phyloP scores from a whole-genome alignment of 2,113 vertebrate species.

The Redunca redunca region DNA sequence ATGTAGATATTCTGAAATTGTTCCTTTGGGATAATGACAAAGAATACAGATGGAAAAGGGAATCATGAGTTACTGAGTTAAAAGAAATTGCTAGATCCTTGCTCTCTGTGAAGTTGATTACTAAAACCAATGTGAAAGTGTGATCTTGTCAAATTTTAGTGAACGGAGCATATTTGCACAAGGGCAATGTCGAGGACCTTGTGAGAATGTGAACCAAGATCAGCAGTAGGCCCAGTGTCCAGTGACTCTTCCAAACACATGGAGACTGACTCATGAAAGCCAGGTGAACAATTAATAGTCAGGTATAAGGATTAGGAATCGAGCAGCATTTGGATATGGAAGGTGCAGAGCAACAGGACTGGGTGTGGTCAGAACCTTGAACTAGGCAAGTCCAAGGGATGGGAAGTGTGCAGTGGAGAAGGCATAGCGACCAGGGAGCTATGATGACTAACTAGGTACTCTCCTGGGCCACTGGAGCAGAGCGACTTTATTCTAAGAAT shows the following conservation, averaged over 20 bases:
- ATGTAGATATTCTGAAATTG: constrained; percentile 9
- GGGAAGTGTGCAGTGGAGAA: background rate
- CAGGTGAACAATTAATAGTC: background rate
- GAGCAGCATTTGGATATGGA: background rate
- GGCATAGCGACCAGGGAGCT: background rate
- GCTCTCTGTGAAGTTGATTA: background rate
- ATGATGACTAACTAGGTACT: background rate
- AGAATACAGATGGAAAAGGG: background rate
- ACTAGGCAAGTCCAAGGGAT: background rate
- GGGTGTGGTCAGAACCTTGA: background rate
- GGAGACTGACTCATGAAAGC: background rate
- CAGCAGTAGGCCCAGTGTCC: background rate
- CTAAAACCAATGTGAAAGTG: background rate
- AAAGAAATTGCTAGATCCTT: background rate
- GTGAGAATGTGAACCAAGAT: background rate
- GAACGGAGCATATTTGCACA: background rate
- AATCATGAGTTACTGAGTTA: background rate
- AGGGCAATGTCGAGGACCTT: background rate
- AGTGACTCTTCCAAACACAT: background rate
- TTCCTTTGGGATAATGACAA: background rate
- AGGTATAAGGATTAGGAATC: background rate
- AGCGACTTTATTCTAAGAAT: background rate
- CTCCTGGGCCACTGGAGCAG: background rate
- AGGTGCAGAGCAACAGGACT: background rate
- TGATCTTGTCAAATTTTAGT: background rate